A percentile compares a stretch with the other conserved stretches of the same genome.
These are phyloP conservation scores for Oncorhynchus gorbuscha DNA, from an alignment of 2,113 vertebrate genomes.

Conservation along the genomic window DNA sequence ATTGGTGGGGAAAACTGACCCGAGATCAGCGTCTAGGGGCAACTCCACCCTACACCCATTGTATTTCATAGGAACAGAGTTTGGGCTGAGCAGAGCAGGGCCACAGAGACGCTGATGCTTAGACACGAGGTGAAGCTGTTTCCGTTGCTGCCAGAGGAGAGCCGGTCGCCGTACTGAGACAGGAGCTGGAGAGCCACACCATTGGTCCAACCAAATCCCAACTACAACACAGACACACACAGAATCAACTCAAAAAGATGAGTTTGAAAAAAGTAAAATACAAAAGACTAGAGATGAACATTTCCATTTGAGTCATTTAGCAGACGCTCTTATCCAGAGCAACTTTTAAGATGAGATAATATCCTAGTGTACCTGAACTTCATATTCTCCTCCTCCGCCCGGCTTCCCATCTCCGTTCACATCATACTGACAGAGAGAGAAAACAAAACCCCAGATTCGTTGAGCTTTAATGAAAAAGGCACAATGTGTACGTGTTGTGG, in stretches of 20 bases:
- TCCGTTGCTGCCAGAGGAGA: constrained; percentile 46
- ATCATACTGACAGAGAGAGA: constrained; percentile 69
- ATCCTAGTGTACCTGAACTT: constrained; percentile 77
- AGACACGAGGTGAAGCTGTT: constrained; percentile 22
- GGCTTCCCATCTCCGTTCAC: constrained; percentile 76
- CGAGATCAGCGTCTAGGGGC: too few species aligned
- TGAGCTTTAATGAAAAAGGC: too few species aligned
- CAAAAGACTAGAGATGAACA: background rate
- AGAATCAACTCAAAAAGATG: background rate
- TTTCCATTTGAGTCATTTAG: background rate
- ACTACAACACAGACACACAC: constrained; percentile 50
- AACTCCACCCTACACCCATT: too few species aligned
- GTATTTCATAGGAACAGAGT: too few species aligned
- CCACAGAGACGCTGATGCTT: constrained; percentile 44
- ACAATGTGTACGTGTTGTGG: too few species aligned
- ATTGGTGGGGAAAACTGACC: too few species aligned
- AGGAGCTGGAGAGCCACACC: constrained; percentile 78
- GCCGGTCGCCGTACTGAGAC: constrained; percentile 68
- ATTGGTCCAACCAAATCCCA: constrained; percentile 85
- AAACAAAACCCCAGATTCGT: background rate
- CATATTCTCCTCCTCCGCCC: constrained; percentile 81
- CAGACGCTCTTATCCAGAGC: too few species aligned
- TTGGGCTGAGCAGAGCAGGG: background rate
- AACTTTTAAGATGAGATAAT: background rate
- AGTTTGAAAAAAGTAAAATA: background rate